Base-by-base conservation (phyloP, 2,113 vertebrate genomes). In the Cygnus buccinator region DNA sequence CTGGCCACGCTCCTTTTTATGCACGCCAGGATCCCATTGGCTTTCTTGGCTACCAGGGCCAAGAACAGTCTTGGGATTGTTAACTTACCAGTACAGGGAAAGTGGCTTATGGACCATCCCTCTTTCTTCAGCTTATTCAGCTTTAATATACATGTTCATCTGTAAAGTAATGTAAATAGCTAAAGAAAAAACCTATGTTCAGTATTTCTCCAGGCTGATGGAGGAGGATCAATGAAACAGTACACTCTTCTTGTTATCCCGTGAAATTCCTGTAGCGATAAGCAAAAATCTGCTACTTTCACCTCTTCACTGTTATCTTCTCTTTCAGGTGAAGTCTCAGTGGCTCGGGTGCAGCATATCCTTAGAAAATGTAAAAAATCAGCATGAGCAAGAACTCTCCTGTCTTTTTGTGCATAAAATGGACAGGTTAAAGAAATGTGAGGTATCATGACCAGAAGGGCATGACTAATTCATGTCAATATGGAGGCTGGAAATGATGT, bases 321-420 rank as follows among this genome's bases (percentile, higher is more conserved):
- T 80, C 6, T 15, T 90, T 77, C 25, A n/a, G 8, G 3, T 48
- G 8, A 91, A 80, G 63, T 52, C 9, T 86, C 26, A 2, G 7
- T 44, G 48, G 4, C 8, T 78, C 0, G 1, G 78, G 14, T 31
- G 9, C 11, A 31, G 2, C 41, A 35, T 33, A 59, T 4, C 5
- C n/a, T 50, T 67, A 33, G 2, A 71, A 17, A 62, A 72, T 3
- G 7, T 39, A 13, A 77, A 55, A 92, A 50, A 31, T 44, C 21
- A 70, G 9, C 3, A 18, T 1, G 0, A n/a, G 5, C 8, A 73
- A 83, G 33, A 70, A n/a, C 5, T 46, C 17, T 12, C 19, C 2
- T 11, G 25, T 43, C 29, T 63, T 70, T 93, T 39, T 35, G 8
- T 52, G 4, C 39, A 29, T 12, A 1, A 1, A 29, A 11, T 46